Base-by-base conservation (phyloP, 2,797 vertebrate genomes). In the Prionace glauca region DNA sequence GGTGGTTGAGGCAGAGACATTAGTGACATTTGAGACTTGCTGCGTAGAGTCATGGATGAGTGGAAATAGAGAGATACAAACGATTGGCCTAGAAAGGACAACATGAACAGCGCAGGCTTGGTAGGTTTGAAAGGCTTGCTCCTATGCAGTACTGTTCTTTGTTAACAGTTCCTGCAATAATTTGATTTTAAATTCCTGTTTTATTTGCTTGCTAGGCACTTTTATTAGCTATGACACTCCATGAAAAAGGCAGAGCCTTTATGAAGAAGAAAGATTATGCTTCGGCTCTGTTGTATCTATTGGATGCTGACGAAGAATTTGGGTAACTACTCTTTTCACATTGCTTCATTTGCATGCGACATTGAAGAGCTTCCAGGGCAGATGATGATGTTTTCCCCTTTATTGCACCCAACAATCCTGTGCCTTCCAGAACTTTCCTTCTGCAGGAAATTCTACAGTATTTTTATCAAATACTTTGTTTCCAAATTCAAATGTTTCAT, bases 191-290 rank as follows among this genome's bases (percentile, higher is more conserved):
- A 88, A 62, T 84, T 50, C 9, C 65, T 74, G 65, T 65, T 95
- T 41, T 87, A 74, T 95, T 69, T 95, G 16, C 60, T 96, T 96
- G 71, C 95, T 96, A 99, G 99, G 98, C 98, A 0, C 98, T 99
- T 84, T 98, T 99, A 96, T 96, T 99, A 96, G 99, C 99, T 1
- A 99, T 99, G 99, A 99, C 98, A 20, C 98, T 98, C 95, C 99
- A 99, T n/a, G 99, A 99, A 97, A 99, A 98, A 96, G 99, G 99
- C 93, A 98, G 99, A 88, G 98, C 99, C 10, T 98, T 99, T 96
- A 98, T 99, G 98, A 99, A 99, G 97, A 98, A 98, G 97, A 99
- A 98, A 90, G 98, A 99, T 79, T 98, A 99, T 74, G 98, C 98
- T 74, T 96, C 97, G 69, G 99, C 99, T 0, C 97, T 99, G 96